phyloP scores from a whole-genome alignment of 2,888 invertebrate genomes.

The Capitulum mitella region DNA sequence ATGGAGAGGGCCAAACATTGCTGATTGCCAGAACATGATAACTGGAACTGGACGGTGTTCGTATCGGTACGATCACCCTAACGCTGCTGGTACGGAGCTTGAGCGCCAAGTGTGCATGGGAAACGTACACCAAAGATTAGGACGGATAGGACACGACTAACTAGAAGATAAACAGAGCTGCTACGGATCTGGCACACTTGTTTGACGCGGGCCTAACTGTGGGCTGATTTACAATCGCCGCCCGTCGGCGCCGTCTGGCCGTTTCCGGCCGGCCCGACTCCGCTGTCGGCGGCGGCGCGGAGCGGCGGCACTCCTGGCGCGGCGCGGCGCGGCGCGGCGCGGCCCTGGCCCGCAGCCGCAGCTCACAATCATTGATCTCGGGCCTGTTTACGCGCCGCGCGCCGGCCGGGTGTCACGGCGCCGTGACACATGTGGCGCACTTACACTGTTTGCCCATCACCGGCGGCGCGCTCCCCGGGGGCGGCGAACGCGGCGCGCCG shows the following conservation, averaged over 20 bases:
- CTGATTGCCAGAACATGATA: no score
- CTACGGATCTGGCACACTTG: no score
- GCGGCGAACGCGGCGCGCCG: neutral
- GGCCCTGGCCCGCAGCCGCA: neutral
- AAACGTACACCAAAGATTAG: no score
- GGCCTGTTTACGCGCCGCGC: neutral
- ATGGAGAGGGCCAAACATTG: no score
- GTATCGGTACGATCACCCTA: no score
- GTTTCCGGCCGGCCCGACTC: neutral
- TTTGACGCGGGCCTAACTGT: no score
- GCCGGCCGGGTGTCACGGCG: neutral
- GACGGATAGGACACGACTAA: no score
- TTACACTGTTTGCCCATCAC: constrained; percentile 15
- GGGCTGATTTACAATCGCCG: neutral
- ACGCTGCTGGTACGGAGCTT: no score
- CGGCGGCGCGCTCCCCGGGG: neutral
- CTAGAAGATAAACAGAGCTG: no score
- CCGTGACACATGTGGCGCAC: neutral
- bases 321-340: neutral
- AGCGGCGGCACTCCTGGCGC: neutral
- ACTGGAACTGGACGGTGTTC: no score
- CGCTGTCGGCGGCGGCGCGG: neutral
- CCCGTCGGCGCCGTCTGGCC: neutral
- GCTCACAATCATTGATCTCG: neutral
- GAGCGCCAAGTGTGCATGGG: no score